phyloP scores from a whole-genome alignment of 2,888 invertebrate genomes.

The Drosophila pegasa region DNA sequence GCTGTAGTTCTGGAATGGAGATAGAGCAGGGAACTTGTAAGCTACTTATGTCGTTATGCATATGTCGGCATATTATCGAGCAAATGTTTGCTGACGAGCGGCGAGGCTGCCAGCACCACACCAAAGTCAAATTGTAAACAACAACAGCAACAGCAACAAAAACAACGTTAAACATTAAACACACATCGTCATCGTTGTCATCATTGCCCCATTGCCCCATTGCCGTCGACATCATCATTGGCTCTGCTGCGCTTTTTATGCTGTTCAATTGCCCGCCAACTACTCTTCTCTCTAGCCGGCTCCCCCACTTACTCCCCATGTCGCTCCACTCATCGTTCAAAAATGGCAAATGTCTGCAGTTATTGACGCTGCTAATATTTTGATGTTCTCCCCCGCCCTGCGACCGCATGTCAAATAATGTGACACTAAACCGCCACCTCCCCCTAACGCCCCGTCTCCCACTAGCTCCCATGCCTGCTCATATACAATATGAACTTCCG shows the following conservation, averaged over 20 bases:
- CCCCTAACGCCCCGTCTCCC: not conserved
- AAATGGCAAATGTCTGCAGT: conserved; percentile 63
- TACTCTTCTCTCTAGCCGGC: not conserved
- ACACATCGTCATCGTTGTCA: conserved; percentile 46
- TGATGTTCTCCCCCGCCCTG: conserved; percentile 37
- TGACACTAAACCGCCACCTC: conserved; percentile 11
- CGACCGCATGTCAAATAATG: conserved; percentile 50
- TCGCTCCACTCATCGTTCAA: conserved; percentile 33
- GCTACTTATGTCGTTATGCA: conserved; percentile 72
- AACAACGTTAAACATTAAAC: conserved; percentile 62
- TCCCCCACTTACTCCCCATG: not conserved
- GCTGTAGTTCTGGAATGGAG: conserved; percentile 67
- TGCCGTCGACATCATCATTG: conserved; percentile 41
- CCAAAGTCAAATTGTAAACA: conserved; percentile 15
- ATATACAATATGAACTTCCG: not conserved
- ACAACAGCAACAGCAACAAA: conserved; percentile 33
- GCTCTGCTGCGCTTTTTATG: conserved; percentile 64
- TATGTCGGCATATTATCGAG: conserved; percentile 72
- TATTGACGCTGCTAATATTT: conserved; percentile 76
- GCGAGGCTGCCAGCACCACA: not conserved
- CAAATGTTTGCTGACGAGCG: conserved; percentile 62
- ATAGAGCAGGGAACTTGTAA: conserved; percentile 37
- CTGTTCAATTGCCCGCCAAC: conserved; percentile 46
- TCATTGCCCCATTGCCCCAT: conserved; percentile 2
- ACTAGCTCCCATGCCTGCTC: too few relatives aligned